Conservation (phyloP, 2,888 invertebrate species). For the Spisula subtruncata region DNA sequence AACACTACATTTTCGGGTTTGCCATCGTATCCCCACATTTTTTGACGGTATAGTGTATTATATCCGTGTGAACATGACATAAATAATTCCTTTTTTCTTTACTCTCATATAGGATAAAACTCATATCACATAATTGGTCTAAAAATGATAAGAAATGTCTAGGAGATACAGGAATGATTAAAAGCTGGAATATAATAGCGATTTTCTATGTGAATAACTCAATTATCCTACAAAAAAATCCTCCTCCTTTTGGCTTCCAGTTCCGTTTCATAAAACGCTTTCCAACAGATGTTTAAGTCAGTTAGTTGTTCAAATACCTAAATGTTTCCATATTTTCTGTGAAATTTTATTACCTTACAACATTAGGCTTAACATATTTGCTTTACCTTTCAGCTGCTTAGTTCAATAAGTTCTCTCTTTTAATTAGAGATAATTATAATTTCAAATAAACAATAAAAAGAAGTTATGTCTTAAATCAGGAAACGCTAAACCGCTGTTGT, state of each 20-base stretch:
- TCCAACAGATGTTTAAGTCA: constrained; percentile 6
- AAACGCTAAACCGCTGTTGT: too few relatives aligned
- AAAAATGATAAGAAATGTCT: constrained; percentile 46
- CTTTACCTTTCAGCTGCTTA: not conserved
- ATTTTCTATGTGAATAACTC: constrained; percentile 32
- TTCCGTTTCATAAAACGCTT: constrained; percentile 9
- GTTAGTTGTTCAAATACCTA: not conserved
- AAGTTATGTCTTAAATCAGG: too few relatives aligned
- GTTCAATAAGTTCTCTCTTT: not conserved
- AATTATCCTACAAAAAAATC: constrained; percentile 12
- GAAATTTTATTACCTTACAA: not conserved
- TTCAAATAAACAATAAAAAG: not conserved
- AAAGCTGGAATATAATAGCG: not conserved
- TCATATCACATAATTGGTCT: constrained; percentile 35
- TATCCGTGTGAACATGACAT: constrained; percentile 37
- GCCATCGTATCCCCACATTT: not conserved
- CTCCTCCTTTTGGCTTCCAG: not conserved
- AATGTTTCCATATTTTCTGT: constrained; percentile 10
- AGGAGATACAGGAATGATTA: constrained; percentile 31
- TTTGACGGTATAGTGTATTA: not conserved
- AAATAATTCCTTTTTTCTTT: constrained; percentile 31
- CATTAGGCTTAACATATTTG: not conserved
- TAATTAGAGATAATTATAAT: constrained; percentile 3
- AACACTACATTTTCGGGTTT: too few relatives aligned
- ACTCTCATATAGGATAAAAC: constrained; percentile 38